Percentiles rank a stretch among this genome's conserved stretches.
phyloP scores from a whole-genome alignment of 2,888 invertebrate species.

The Leptinotarsa rubiginosa region DNA sequence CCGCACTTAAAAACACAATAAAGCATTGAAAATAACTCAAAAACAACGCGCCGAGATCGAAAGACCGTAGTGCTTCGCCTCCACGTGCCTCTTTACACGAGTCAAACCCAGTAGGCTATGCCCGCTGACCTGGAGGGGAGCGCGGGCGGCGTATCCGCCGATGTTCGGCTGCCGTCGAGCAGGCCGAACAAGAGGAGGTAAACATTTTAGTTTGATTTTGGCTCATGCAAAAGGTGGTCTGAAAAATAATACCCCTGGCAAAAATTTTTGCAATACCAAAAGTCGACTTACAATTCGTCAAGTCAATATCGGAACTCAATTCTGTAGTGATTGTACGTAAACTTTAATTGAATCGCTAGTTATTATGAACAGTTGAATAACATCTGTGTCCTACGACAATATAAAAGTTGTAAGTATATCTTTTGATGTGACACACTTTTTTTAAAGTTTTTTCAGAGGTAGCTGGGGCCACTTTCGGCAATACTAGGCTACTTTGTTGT shows the following conservation, averaged over 20 bases:
- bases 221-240: conserved; percentile 57
- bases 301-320: neutral
- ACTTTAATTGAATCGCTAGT: neutral
- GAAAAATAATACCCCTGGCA: conserved; percentile 49
- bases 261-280: conserved; percentile 26
- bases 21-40: conserved; percentile 26
- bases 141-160: conserved; percentile 48
- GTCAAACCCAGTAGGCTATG: conserved; percentile 56
- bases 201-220: conserved; percentile 66
- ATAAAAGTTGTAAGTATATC: conserved; percentile 37
- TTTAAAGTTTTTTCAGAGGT: neutral
- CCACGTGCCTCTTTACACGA: conserved; percentile 63
- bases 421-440: conserved; percentile 12
- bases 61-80: conserved; percentile 63
- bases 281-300: too few relatives aligned
- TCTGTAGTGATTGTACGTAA: neutral
- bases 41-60: conserved; percentile 43
- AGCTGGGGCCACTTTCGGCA: neutral
- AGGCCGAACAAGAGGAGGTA: conserved; percentile 62
- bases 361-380: conserved; percentile 21
- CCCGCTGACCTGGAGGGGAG: conserved; percentile 50
- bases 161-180: conserved; percentile 52
- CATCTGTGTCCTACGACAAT: conserved; percentile 39
- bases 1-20: conserved; percentile 19
- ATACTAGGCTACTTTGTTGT: too few relatives aligned